A percentile compares a stretch with the other conserved stretches of the same genome.
Conservation (phyloP, 2,113 vertebrate genomes). For the Cyrtonyx montezumae region DNA sequence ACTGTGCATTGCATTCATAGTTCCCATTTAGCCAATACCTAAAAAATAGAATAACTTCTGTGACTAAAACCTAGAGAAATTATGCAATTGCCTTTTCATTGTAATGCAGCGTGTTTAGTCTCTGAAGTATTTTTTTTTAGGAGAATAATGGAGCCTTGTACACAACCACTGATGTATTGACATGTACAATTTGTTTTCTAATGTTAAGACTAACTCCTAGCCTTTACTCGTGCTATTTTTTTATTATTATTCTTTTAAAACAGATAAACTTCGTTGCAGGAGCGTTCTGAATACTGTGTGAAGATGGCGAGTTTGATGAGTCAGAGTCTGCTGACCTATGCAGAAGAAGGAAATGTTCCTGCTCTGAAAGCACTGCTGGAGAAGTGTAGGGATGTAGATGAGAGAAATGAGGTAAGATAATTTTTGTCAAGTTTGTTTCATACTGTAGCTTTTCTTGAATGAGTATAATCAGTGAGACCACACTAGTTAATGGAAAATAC, state of each 20-base stretch:
- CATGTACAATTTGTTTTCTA: not conserved
- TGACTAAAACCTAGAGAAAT: not conserved
- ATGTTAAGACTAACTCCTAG: not conserved
- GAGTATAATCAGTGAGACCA: not conserved
- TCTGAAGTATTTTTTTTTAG: not conserved
- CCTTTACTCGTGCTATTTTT: not conserved
- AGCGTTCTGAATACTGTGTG: constrained; percentile 33
- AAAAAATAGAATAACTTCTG: not conserved
- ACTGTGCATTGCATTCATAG: not conserved
- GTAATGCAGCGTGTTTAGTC: not conserved
- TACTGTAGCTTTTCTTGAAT: not conserved
- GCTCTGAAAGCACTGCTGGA: constrained; percentile 92
- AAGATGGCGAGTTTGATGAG: constrained; percentile 90
- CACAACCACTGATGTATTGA: not conserved
- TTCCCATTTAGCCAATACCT: not conserved
- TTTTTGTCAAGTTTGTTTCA: not conserved
- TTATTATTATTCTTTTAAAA: not conserved
- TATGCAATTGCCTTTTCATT: not conserved
- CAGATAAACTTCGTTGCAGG: constrained; percentile 40
- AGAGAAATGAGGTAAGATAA: constrained; percentile 91
- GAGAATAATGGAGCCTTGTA: not conserved
- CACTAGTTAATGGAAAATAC: not conserved
- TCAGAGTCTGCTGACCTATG: constrained; percentile 91
- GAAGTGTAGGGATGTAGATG: constrained; percentile 94
- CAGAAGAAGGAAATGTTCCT: constrained; percentile 94